Conservation (phyloP, 2,888 invertebrate genomes). For the Hylaea fasciaria region DNA sequence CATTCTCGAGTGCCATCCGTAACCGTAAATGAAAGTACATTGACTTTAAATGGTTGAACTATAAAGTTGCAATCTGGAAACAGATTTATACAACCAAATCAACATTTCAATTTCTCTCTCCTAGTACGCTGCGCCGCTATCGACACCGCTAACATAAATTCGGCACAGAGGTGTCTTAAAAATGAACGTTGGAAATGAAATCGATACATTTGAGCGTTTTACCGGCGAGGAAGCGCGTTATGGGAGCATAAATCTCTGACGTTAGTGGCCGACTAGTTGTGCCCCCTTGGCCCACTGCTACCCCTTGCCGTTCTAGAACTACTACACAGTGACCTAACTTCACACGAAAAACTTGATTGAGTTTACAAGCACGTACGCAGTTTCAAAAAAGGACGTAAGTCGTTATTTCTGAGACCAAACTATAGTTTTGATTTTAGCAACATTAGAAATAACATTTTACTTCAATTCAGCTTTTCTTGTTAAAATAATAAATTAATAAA, state of each 20-base stretch:
- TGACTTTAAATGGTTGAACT: not conserved
- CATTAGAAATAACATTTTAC: not conserved
- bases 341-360: not conserved
- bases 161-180: constrained; percentile 55
- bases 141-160: constrained; percentile 28
- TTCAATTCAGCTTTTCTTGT: too few species aligned
- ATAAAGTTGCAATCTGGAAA: not conserved
- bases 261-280: constrained; percentile 62
- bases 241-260: constrained; percentile 79
- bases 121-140: constrained; percentile 8
- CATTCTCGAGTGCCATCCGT: too few species aligned
- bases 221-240: constrained; percentile 73
- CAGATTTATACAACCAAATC: constrained; percentile 12
- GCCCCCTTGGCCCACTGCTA: constrained; percentile 45
- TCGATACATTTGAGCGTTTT: constrained; percentile 76
- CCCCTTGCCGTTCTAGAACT: constrained; percentile 35
- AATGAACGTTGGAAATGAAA: constrained; percentile 76
- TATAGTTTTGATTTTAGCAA: too few species aligned
- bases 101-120: constrained; percentile 43
- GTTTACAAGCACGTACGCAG: not conserved
- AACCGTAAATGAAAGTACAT: too few species aligned
- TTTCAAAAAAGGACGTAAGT: not conserved
- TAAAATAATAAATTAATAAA: too few species aligned
- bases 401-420: not conserved
- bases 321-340: constrained; percentile 12